Evolutionary conservation across 2,797 vertebrate species (phyloP), one percentile per base, ranked within the genome.

Genomic region (Characodon lateralis): DNA sequence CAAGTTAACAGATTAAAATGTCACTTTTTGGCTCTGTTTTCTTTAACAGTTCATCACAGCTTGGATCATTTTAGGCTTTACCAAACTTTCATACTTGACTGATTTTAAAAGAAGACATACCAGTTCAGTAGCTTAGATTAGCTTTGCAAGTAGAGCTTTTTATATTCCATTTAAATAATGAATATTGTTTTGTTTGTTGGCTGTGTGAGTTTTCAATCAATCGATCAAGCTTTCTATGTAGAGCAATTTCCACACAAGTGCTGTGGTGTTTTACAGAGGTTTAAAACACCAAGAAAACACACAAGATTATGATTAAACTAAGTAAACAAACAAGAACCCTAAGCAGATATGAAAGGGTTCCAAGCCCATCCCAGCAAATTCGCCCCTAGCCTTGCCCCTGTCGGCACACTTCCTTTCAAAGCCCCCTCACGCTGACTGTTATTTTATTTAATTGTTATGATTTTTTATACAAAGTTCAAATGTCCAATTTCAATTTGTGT

Each of bases 1-100:
- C 48, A 22, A 35, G 10, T 51, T 71, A 31, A 61, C n/a, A 18
- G 43, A 55, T 51, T 31, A 58, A 72, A 71, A 66, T 35, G 79
- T 74, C 39, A 6, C 51, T 24, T 14, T 41, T 69, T 2, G 31
- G 0, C 5, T 41, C 71, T 61, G 10, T 71, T 78, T 80, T 50
- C 26, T 65, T 13, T 51, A 58, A 69, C 5, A 13, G 35, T n/a
- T 46, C 12, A 13, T 46, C 41, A 43, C 65, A n/a, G 39, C 41
- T 43, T 68, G 6, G 6, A 68, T 41, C 39, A 22, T 66, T 22
- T 65, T 65, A 66, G 35, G 35, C 1, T 22, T 63, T 35, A 35
- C 1, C 22, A 43, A 41, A 39, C 39, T 68, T n/a, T 68, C 24
- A 68, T 24, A n/a, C 35, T 24, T 10, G 1, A 12, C 35, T 43